These are phyloP conservation scores for Lutraria rhynchaena DNA, from an alignment of 1,140 invertebrate species.

Conservation along the genomic window DNA sequence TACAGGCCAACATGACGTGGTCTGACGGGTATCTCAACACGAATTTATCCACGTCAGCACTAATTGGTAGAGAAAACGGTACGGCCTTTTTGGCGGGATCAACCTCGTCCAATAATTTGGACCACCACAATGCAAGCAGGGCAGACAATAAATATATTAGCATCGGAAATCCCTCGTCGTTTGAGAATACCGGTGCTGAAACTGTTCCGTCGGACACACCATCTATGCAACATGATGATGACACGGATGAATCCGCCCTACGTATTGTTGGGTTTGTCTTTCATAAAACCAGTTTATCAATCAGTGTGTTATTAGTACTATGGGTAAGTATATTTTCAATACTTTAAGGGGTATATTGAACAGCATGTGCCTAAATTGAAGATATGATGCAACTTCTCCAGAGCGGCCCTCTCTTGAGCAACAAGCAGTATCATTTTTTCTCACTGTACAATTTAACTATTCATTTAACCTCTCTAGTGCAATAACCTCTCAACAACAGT, in stretches of 20 bases:
- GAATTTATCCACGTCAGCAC: not conserved
- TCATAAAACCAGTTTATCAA: slow-evolving; percentile 52
- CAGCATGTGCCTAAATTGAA: too few species aligned
- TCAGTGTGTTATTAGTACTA: slow-evolving; percentile 50
- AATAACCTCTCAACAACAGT: too few species aligned
- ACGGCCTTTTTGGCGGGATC: not conserved
- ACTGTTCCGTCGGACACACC: too few species aligned
- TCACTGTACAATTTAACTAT: too few species aligned
- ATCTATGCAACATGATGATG: slow-evolving; percentile 26
- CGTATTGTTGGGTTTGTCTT: slow-evolving; percentile 44
- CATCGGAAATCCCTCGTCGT: not conserved
- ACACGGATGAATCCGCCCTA: slow-evolving; percentile 4
- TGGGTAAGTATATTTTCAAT: slow-evolving; percentile 58
- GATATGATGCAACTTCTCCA: too few species aligned
- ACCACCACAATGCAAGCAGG: not conserved
- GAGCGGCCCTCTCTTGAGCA: too few species aligned
- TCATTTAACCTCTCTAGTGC: too few species aligned
- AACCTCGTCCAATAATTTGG: not conserved
- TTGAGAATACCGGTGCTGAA: too few species aligned
- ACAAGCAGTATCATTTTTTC: too few species aligned
- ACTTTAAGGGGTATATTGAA: too few species aligned
- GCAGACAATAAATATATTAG: not conserved
- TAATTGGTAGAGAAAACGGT: not conserved
- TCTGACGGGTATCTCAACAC: not conserved
- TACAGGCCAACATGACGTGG: slow-evolving; percentile 45